Percentiles rank a stretch among this genome's conserved stretches.
phyloP scores from a whole-genome alignment of 2,888 invertebrate genomes.

The Scaptomyza parva region DNA sequence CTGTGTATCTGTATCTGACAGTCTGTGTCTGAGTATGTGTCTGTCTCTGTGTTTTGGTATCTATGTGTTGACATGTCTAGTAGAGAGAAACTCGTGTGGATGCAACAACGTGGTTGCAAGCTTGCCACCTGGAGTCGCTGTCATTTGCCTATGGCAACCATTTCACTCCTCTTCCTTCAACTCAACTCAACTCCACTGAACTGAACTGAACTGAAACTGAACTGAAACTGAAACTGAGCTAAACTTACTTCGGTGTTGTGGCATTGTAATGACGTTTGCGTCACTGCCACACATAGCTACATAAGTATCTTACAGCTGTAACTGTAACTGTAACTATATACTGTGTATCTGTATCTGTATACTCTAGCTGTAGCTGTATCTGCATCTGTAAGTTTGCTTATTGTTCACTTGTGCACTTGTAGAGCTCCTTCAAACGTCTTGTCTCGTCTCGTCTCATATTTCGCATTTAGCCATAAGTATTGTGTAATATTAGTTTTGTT shows the following conservation, averaged over 20 bases:
- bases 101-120: conserved; percentile 33
- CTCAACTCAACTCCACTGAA: neutral
- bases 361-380: conserved; percentile 15
- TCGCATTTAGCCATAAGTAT: conserved; percentile 60
- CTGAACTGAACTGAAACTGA: neutral
- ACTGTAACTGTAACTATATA: conserved; percentile 10
- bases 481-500: conserved; percentile 58
- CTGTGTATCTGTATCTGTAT: conserved; percentile 3
- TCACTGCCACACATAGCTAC: conserved; percentile 38
- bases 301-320: conserved; percentile 55
- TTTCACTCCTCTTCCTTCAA: conserved; percentile 1
- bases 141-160: conserved; percentile 18
- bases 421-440: conserved; percentile 46
- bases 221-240: neutral
- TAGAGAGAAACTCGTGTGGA: conserved; percentile 33
- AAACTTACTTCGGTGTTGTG: conserved; percentile 14
- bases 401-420: conserved; percentile 51
- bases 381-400: conserved; percentile 26
- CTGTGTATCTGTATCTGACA: neutral
- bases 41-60: neutral
- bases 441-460: conserved; percentile 49
- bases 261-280: conserved; percentile 67
- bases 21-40: neutral
- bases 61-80: conserved; percentile 12
- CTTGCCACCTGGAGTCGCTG: conserved; percentile 35